Conservation (phyloP, 2,113 vertebrate species). For the Mesembrinibis cayennensis region DNA sequence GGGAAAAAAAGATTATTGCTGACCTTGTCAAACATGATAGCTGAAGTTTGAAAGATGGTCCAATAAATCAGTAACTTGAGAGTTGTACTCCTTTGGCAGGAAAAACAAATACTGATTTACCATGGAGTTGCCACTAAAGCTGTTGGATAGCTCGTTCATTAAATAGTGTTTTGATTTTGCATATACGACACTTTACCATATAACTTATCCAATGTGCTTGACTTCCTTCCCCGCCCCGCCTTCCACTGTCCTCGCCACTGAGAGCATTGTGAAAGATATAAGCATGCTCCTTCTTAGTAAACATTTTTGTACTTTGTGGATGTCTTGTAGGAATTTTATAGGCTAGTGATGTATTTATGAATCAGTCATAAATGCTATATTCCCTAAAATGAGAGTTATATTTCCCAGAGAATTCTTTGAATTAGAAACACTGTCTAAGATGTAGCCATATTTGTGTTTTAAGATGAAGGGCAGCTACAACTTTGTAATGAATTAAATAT, state of each 20-base stretch:
- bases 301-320: neutral
- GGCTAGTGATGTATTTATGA: neutral
- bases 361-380: neutral
- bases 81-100: neutral
- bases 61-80: neutral
- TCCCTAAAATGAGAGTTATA: neutral
- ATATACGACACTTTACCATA: neutral
- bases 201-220: neutral
- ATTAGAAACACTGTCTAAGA: neutral
- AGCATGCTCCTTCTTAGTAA: neutral
- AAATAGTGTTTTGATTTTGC: neutral
- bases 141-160: neutral
- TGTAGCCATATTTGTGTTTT: neutral
- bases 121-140: neutral
- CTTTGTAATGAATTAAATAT: neutral
- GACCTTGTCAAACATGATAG: neutral
- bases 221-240: neutral
- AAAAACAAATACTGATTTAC: neutral
- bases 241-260: neutral
- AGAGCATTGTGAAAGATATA: neutral
- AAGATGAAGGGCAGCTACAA: neutral
- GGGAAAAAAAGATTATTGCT: neutral
- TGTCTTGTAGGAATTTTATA: neutral
- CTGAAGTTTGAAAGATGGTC: neutral
- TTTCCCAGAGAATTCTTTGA: neutral